phyloP scores from a whole-genome alignment of 2,797 vertebrate genomes.

The Parauchenoglanis ngamensis region DNA sequence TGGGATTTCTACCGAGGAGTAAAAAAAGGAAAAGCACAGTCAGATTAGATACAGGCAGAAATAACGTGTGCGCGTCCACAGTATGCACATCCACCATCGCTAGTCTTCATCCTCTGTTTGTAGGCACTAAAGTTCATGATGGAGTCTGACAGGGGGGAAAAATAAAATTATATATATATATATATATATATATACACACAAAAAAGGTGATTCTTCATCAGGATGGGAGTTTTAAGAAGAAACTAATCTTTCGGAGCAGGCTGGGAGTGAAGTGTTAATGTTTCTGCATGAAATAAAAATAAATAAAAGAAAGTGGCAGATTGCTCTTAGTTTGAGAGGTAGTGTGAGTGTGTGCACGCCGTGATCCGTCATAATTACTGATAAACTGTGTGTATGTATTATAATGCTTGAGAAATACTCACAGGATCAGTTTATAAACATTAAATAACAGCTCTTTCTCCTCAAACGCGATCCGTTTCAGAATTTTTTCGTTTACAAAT shows the following conservation, averaged over 20 bases:
- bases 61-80: constrained; percentile 40
- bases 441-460: constrained; percentile 13
- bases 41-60: constrained; percentile 11
- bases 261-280: background rate
- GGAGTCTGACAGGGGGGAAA: constrained; percentile 30
- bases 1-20: background rate
- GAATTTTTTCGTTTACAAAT: constrained; percentile 8
- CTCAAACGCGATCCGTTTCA: background rate
- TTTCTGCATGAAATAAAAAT: background rate
- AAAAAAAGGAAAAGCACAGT: constrained; percentile 27
- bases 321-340: constrained; percentile 57
- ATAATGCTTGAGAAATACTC: constrained; percentile 48
- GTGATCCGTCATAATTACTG: constrained; percentile 44
- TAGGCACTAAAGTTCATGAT: constrained; percentile 58
- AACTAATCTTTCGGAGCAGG: background rate
- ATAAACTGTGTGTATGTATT: constrained; percentile 21
- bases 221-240: background rate
- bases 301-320: background rate
- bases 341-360: constrained; percentile 53
- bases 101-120: constrained; percentile 55
- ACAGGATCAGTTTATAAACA: constrained; percentile 26
- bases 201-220: background rate
- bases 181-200: background rate
- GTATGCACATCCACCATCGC: constrained; percentile 49
- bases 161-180: background rate